Evolutionary conservation across 2,888 invertebrate genomes (phyloP).

Genomic region (Catocala fraxini): DNA sequence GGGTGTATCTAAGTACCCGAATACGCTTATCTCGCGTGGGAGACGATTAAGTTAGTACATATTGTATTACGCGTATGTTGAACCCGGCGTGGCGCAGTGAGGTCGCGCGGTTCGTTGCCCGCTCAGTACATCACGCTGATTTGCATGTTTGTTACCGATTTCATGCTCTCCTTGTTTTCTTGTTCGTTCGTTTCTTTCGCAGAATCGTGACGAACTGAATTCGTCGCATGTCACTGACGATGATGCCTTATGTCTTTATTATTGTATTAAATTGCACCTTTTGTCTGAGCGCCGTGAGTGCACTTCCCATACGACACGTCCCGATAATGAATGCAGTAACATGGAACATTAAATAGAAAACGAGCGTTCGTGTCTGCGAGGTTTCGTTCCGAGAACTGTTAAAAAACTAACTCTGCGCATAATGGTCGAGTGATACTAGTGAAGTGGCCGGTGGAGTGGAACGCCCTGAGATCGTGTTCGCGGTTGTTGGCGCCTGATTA

Average conservation of each 20-base stretch:
- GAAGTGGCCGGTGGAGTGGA: slow-evolving; percentile 61
- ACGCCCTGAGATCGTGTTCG: slow-evolving; percentile 68
- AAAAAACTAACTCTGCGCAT: slow-evolving; percentile 46
- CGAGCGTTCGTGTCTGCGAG: slow-evolving; percentile 45
- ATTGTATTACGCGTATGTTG: slow-evolving; percentile 45
- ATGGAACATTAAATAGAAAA: slow-evolving; percentile 48
- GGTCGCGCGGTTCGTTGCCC: slow-evolving; percentile 70
- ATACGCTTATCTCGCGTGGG: slow-evolving; percentile 57
- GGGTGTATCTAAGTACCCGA: slow-evolving; percentile 46
- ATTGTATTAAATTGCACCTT: slow-evolving; percentile 40
- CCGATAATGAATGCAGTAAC: slow-evolving; percentile 35
- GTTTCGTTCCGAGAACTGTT: slow-evolving; percentile 42
- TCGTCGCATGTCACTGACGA: slow-evolving; percentile 54
- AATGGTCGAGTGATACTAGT: slow-evolving; percentile 46
- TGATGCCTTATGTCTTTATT: slow-evolving; percentile 42
- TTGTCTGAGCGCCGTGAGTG: slow-evolving; percentile 33
- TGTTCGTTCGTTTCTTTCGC: slow-evolving; percentile 62
- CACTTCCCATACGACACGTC: slow-evolving; percentile 31
- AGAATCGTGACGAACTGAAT: slow-evolving; percentile 66
- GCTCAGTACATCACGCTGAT: slow-evolving; percentile 67
- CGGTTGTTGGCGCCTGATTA: slow-evolving; percentile 72
- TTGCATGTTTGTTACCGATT: slow-evolving; percentile 72
- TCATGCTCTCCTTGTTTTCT: slow-evolving; percentile 67
- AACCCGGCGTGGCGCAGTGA: slow-evolving; percentile 38
- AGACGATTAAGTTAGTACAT: slow-evolving; percentile 55